A percentile compares a stretch with the other conserved stretches of the same genome.
Evolutionary conservation across 2,888 invertebrate species (phyloP).

Genomic region (Athalia circularis): DNA sequence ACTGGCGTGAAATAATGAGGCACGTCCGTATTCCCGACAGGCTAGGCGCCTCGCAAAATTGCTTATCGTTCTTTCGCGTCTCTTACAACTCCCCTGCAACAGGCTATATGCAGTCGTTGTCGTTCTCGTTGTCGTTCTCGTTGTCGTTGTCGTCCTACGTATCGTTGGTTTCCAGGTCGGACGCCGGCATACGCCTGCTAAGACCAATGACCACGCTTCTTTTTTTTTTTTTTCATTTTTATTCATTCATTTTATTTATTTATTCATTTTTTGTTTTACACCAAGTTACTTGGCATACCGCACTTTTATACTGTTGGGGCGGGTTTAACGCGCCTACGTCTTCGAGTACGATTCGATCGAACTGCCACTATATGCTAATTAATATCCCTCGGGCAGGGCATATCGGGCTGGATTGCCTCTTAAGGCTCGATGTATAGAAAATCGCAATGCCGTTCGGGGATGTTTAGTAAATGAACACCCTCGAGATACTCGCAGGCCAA

Average conservation of each 20-base stretch:
- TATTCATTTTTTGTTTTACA: background rate
- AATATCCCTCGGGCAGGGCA: background rate
- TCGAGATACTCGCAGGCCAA: too few relatives aligned
- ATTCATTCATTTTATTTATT: too few relatives aligned
- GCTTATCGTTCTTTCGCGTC: conserved; percentile 15
- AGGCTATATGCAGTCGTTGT: too few relatives aligned
- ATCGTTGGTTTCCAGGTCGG: background rate
- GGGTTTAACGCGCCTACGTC: conserved; percentile 4
- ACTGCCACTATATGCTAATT: conserved; percentile 16
- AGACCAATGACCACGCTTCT: background rate
- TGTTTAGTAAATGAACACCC: too few relatives aligned
- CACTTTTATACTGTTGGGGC: background rate
- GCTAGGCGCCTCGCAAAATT: conserved; percentile 4
- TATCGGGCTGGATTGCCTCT: background rate
- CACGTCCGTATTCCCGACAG: background rate
- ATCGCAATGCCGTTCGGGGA: too few relatives aligned
- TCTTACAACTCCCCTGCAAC: background rate
- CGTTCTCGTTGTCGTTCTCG: background rate
- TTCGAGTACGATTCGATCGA: conserved; percentile 5
- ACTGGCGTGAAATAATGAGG: background rate
- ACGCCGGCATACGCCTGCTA: background rate
- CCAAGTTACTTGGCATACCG: background rate
- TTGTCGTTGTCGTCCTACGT: background rate
- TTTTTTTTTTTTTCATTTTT: background rate
- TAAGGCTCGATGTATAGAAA: background rate